phyloP scores from a whole-genome alignment of 1,140 invertebrate species.

The Monomorium pharaonis region DNA sequence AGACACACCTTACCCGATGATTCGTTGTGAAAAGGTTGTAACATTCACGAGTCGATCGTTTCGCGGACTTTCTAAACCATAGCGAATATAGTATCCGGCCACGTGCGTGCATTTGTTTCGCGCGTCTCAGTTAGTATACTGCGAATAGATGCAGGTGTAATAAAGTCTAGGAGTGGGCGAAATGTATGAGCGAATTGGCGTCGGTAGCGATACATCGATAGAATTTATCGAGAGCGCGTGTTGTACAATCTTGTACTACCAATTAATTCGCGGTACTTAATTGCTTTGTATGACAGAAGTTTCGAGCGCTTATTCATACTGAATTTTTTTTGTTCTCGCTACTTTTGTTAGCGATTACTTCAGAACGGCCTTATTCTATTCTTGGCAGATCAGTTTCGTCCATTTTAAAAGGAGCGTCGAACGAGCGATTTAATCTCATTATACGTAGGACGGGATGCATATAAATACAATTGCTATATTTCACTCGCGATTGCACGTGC shows the following conservation, averaged over 20 bases:
- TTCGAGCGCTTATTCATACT: not conserved
- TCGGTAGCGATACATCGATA: not conserved
- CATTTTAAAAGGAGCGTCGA: not conserved
- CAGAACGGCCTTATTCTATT: not conserved
- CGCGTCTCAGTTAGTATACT: not conserved
- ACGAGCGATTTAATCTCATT: conserved; percentile 8
- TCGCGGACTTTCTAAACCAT: conserved; percentile 71
- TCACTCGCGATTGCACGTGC: not conserved
- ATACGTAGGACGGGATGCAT: not conserved
- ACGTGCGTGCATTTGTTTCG: conserved; percentile 55
- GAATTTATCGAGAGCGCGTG: not conserved
- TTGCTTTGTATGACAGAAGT: not conserved
- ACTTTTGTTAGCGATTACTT: not conserved
- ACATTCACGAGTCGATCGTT: conserved; percentile 68
- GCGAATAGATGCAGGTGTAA: conserved; percentile 4
- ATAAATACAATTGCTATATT: conserved; percentile 34
- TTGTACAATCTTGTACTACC: not conserved
- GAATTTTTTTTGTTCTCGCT: not conserved
- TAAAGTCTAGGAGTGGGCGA: not conserved
- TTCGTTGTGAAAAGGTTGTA: conserved; percentile 73
- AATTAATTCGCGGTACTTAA: not conserved
- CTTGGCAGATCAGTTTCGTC: not conserved
- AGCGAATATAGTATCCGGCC: conserved; percentile 57
- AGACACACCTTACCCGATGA: conserved; percentile 49
- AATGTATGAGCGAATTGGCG: not conserved